Evolutionary conservation across 1,140 invertebrate species (phyloP).

Genomic region (Ips nitidus): DNA sequence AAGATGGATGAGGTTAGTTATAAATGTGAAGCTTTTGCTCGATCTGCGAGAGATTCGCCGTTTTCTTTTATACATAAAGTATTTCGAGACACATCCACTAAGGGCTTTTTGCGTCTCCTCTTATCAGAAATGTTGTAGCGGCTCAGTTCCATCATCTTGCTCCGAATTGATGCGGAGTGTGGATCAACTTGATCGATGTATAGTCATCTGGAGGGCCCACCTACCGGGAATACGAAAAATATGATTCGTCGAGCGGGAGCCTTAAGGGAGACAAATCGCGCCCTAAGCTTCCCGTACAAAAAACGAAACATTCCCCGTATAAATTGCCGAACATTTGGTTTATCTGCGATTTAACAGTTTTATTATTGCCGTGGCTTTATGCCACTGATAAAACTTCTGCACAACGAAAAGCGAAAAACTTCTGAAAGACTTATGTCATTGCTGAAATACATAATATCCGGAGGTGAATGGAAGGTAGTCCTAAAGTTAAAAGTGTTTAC

Average conservation of each 20-base stretch:
- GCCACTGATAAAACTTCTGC: background rate
- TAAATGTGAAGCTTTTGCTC: constrained; percentile 56
- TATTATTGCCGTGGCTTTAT: constrained; percentile 27
- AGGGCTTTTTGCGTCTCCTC: constrained; percentile 46
- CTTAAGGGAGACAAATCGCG: constrained; percentile 37
- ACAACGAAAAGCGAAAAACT: no score
- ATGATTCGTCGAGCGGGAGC: constrained; percentile 40
- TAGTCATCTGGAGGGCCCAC: constrained; percentile 40
- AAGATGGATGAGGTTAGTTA: constrained; percentile 57
- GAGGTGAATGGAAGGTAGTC: no score
- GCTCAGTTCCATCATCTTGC: constrained; percentile 51
- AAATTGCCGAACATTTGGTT: constrained; percentile 30
- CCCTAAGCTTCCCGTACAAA: constrained; percentile 32
- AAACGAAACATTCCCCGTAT: constrained; percentile 37
- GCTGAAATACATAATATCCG: no score
- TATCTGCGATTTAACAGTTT: constrained; percentile 34
- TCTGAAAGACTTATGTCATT: no score
- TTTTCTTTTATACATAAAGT: constrained; percentile 52
- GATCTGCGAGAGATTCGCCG: constrained; percentile 49
- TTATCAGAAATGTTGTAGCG: constrained; percentile 52
- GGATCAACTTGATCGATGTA: constrained; percentile 48
- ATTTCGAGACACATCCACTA: constrained; percentile 48
- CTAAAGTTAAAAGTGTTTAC: no score
- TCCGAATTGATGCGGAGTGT: constrained; percentile 31
- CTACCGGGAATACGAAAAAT: constrained; percentile 41